Percentiles rank a stretch among this genome's conserved stretches.
These are phyloP conservation scores for Tethya wilhelma DNA, from an alignment of 37 sponge, comb jelly and placozoan species.

Conservation along the genomic window DNA sequence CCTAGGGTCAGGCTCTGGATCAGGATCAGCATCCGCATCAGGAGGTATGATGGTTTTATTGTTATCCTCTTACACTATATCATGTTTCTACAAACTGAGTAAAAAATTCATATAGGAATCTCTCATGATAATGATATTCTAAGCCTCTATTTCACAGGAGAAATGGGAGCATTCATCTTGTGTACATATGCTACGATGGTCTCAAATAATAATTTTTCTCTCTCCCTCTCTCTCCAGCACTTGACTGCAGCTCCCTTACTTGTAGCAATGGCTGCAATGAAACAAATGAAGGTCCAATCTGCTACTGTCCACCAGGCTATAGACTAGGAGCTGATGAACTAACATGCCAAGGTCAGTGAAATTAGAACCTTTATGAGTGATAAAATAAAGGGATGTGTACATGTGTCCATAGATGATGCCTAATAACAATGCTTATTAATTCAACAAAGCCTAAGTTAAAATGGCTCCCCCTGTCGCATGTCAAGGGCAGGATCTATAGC, in stretches of 20 bases:
- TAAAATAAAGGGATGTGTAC: not conserved
- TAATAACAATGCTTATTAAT: not conserved
- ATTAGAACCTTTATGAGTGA: not conserved
- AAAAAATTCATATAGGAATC: not conserved
- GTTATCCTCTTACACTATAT: not conserved
- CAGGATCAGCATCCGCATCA: no score
- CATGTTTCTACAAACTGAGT: not conserved
- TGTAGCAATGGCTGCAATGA: slow-evolving; percentile 13
- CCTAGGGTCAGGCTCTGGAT: no score
- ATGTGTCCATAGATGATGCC: not conserved
- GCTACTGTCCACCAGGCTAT: slow-evolving; percentile 21
- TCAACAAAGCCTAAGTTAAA: not conserved
- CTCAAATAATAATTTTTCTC: no score
- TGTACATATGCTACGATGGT: no score
- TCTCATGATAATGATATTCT: not conserved
- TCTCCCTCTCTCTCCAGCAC: not conserved
- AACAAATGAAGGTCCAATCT: not conserved
- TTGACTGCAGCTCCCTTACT: not conserved
- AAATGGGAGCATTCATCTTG: no score
- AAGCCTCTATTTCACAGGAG: no score
- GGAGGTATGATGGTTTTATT: no score
- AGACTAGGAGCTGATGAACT: not conserved
- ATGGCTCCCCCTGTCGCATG: no score
- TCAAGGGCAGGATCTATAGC: no score
- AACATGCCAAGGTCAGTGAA: slow-evolving; percentile 23